A percentile compares a stretch with the other conserved stretches of the same genome.
These are phyloP conservation scores for Pseudochaenichthys georgianus DNA, from an alignment of 2,797 vertebrate genomes.

Conservation along the genomic window DNA sequence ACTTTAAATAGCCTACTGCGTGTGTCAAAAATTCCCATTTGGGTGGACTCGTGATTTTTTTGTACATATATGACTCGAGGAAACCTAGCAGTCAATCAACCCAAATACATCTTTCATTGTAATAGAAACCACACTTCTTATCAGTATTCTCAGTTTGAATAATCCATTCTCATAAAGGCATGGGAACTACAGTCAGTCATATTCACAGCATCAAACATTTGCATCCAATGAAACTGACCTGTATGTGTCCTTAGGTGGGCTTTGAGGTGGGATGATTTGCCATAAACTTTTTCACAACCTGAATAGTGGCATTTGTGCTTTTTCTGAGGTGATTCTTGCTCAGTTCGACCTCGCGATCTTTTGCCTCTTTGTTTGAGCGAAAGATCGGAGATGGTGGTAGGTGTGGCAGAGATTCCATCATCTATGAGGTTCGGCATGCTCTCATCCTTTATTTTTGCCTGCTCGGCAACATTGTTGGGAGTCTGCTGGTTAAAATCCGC, in stretches of 20 bases:
- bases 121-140: slow-evolving; percentile 42
- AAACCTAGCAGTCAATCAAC: slow-evolving; percentile 10
- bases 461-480: slow-evolving; percentile 85
- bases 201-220: slow-evolving; percentile 63
- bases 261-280: slow-evolving; percentile 99
- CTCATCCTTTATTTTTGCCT: slow-evolving; percentile 86
- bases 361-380: slow-evolving; percentile 95
- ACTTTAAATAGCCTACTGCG: neutral
- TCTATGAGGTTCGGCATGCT: slow-evolving; percentile 81
- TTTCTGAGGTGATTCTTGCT: slow-evolving; percentile 94
- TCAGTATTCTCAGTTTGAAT: slow-evolving; percentile 31
- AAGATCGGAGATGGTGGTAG: slow-evolving; percentile 89
- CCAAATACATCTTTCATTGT: slow-evolving; percentile 4
- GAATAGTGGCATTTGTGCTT: slow-evolving; percentile 99
- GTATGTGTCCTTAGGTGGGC: slow-evolving; percentile 99
- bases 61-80: slow-evolving; percentile 7
- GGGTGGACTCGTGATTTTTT: slow-evolving; percentile 36
- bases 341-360: slow-evolving; percentile 89
- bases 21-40: neutral
- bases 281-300: slow-evolving; percentile 99
- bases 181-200: slow-evolving; percentile 70
- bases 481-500: slow-evolving; percentile 97
- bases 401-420: slow-evolving; percentile 94
- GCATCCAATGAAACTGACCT: slow-evolving; percentile 90
- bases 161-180: slow-evolving; percentile 1